These are phyloP conservation scores for Sapayoa aenigma DNA, from an alignment of 2,113 vertebrate genomes.

Conservation along the genomic window DNA sequence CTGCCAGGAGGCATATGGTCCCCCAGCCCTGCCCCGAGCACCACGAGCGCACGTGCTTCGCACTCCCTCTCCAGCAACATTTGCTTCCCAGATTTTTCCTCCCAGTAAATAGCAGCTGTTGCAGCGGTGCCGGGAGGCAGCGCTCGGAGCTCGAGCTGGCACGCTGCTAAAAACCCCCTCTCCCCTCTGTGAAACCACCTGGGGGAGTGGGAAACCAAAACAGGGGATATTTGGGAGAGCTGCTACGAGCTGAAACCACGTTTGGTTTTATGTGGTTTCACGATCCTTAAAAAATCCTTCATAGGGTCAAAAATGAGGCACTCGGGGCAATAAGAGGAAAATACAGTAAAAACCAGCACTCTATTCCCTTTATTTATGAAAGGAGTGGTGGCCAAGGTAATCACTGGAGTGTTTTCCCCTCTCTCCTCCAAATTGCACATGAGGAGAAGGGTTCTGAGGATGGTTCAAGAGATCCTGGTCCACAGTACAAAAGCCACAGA, in stretches of 20 bases:
- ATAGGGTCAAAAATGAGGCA: neutral
- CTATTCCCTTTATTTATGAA: neutral
- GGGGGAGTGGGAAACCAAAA: neutral
- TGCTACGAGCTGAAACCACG: neutral
- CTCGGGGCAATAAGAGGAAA: rapidly evolving
- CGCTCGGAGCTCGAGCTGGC: neutral
- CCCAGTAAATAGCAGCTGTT: slow-evolving; percentile 13
- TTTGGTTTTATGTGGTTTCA: neutral
- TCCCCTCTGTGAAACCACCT: neutral
- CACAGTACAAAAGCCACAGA: neutral
- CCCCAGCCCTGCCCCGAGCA: neutral
- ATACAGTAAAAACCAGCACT: neutral
- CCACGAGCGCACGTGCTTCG: neutral
- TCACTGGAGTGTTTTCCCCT: neutral
- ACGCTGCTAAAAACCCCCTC: neutral
- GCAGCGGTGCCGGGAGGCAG: neutral
- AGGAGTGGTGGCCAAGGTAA: neutral
- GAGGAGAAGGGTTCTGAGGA: neutral
- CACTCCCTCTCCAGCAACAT: neutral
- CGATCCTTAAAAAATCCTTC: neutral
- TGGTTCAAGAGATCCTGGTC: neutral
- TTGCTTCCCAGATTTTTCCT: neutral
- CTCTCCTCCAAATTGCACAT: neutral
- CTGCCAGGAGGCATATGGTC: neutral
- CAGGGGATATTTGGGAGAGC: neutral